Evolutionary conservation across 2,113 vertebrate genomes (phyloP).

Genomic region (Strigops habroptila): DNA sequence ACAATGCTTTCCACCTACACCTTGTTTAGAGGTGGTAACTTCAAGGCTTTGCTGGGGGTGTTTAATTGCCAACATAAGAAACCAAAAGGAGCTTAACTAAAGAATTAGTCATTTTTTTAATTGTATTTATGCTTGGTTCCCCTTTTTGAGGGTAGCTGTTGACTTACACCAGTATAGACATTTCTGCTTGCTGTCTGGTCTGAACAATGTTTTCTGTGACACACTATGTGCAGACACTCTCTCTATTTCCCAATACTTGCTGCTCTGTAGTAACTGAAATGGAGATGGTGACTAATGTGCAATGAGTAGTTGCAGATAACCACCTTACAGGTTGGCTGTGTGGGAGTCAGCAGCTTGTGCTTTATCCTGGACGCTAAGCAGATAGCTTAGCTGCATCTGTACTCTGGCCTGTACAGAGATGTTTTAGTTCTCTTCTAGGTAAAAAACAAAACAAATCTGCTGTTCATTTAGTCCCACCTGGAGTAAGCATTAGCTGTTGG

Average conservation of each 20-base stretch:
- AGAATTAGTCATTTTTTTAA: background rate
- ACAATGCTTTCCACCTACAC: background rate
- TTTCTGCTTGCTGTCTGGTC: background rate
- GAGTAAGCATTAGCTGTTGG: background rate
- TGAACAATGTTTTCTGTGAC: background rate
- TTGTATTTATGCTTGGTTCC: background rate
- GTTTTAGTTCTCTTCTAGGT: background rate
- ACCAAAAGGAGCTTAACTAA: background rate
- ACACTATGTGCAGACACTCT: background rate
- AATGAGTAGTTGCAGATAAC: background rate
- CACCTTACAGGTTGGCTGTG: background rate
- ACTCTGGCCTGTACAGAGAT: background rate
- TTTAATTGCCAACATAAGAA: background rate
- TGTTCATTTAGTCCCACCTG: background rate
- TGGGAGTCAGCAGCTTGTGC: background rate
- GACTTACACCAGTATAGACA: background rate
- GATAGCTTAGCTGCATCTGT: background rate
- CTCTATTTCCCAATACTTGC: background rate
- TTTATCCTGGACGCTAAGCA: background rate
- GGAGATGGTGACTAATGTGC: background rate
- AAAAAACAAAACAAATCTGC: background rate
- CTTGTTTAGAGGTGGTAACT: slow-evolving; percentile 5
- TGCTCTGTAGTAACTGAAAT: background rate
- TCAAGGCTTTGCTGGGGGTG: background rate
- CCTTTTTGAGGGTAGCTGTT: background rate